Percentiles rank a stretch among this genome's conserved stretches.
Conservation (phyloP, 2,888 invertebrate genomes). For the Cylloceria caligata region DNA sequence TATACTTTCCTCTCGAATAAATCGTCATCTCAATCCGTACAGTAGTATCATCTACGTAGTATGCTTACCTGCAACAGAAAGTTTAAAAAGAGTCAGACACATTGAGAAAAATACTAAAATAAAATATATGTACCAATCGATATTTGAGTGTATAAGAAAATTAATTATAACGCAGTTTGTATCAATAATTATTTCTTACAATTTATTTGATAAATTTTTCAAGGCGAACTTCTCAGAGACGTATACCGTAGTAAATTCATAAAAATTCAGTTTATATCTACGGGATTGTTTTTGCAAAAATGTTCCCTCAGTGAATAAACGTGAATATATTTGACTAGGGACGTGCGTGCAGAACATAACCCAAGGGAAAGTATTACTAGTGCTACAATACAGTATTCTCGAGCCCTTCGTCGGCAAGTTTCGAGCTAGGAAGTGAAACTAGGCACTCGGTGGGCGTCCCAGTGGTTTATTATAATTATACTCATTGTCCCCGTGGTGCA, state of each 20-base stretch:
- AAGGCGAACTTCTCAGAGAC: too few species aligned
- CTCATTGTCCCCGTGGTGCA: slow-evolving; percentile 76
- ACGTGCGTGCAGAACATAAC: slow-evolving; percentile 16
- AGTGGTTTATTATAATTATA: slow-evolving; percentile 78
- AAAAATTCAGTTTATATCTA: too few species aligned
- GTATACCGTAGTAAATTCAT: too few species aligned
- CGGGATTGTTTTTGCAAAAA: neutral
- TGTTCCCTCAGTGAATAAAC: neutral
- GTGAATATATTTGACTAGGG: neutral
- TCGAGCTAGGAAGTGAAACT: slow-evolving; percentile 20
- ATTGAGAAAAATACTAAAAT: neutral
- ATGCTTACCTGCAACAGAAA: slow-evolving; percentile 80
- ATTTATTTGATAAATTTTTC: too few species aligned
- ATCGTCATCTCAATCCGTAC: slow-evolving; percentile 20
- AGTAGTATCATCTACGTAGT: neutral
- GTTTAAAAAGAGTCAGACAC: slow-evolving; percentile 6
- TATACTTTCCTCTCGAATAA: slow-evolving; percentile 23
- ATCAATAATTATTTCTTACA: too few species aligned
- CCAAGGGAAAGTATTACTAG: neutral
- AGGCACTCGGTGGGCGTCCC: slow-evolving; percentile 71
- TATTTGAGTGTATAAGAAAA: too few species aligned
- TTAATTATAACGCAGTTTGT: too few species aligned
- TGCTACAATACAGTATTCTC: neutral
- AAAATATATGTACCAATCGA: neutral
- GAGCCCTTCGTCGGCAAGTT: slow-evolving; percentile 22